These are phyloP conservation scores for Gouania willdenowi DNA, from an alignment of 2,797 vertebrate species.

Conservation along the genomic window DNA sequence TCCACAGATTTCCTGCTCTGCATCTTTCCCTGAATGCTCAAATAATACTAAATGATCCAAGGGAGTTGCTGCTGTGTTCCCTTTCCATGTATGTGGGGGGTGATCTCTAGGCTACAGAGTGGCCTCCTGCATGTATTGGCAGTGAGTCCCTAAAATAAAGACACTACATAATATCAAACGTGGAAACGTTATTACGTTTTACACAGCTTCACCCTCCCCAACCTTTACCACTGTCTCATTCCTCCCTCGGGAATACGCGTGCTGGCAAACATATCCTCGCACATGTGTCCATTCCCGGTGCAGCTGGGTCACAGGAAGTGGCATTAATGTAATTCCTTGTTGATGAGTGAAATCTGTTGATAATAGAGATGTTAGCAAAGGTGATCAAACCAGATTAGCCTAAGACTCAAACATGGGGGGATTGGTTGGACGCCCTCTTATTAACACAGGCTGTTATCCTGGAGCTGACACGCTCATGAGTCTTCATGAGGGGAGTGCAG, in stretches of 20 bases:
- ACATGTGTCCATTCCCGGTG: slow-evolving; percentile 25
- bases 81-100: slow-evolving; percentile 31
- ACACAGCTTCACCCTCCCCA: slow-evolving; percentile 30
- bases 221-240: slow-evolving; percentile 32
- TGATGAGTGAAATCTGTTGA: slow-evolving; percentile 77
- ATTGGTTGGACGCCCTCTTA: slow-evolving; percentile 64
- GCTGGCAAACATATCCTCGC: slow-evolving; percentile 13
- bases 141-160: slow-evolving; percentile 29
- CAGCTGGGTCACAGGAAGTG: slow-evolving; percentile 64
- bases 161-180: slow-evolving; percentile 32
- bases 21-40: slow-evolving; percentile 69
- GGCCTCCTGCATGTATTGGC: background rate
- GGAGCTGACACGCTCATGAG: slow-evolving; percentile 53
- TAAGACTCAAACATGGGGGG: slow-evolving; percentile 57
- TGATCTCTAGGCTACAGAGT: slow-evolving; percentile 35
- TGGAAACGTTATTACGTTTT: slow-evolving; percentile 49
- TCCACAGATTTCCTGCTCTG: slow-evolving; percentile 67
- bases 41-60: slow-evolving; percentile 70
- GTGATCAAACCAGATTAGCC: slow-evolving; percentile 81
- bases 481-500: slow-evolving; percentile 64
- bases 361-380: slow-evolving; percentile 84
- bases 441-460: slow-evolving; percentile 73
- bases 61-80: slow-evolving; percentile 54
- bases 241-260: slow-evolving; percentile 45
- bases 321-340: slow-evolving; percentile 76